Base-by-base conservation (phyloP, 2,113 vertebrate species). In the Plecturocebus donacophilus region DNA sequence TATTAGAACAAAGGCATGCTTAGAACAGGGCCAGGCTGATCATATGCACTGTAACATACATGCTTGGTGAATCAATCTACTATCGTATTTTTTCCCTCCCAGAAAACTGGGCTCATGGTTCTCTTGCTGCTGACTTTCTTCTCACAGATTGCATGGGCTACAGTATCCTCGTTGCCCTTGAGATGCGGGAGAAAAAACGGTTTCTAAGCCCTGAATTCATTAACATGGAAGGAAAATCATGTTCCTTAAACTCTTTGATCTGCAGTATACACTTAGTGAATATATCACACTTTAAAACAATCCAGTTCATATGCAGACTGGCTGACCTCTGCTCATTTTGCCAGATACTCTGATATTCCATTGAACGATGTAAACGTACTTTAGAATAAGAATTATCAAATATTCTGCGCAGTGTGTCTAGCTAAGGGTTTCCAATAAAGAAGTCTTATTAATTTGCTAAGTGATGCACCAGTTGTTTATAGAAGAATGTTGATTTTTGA, bases 31-130 rank as follows among this genome's bases (percentile, higher is more conserved):
- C 32, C 0, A 1, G 27, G 47, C 64, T 35, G 12, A 0, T 1
- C 5, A n/a, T 3, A 1, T 2, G 42, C 25, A 0, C 7, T 3
- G 0, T 1, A 11, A 16, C 38, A 1, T 5, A 0, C 0, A 0
- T 13, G 2, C 35, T 10, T 6, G 5, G 56, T 30, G 38, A 14
- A 1, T 4, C 35, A 7, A 14, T 11, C 5, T 0, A 0, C 40
- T 23, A 0, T 1, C 0, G 5, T 0, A 0, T 11, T 49, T 58
- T 49, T 73, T 79, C 68, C 16, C 0, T 7, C 49, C 81, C 70
- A 7, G 40, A 68, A 27, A 17, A 23, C 20, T 0, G 1, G 88
- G 54, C 45, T 45, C 32, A 0, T 19, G 45, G 21, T 4, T 35
- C 11, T 25, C n/a, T 56, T 8, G 49, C 1, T 12, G 70, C 42